Percentiles rank a stretch among this genome's conserved stretches.
Evolutionary conservation across 1,140 invertebrate species (phyloP).

Genomic region (Augochlora pura): DNA sequence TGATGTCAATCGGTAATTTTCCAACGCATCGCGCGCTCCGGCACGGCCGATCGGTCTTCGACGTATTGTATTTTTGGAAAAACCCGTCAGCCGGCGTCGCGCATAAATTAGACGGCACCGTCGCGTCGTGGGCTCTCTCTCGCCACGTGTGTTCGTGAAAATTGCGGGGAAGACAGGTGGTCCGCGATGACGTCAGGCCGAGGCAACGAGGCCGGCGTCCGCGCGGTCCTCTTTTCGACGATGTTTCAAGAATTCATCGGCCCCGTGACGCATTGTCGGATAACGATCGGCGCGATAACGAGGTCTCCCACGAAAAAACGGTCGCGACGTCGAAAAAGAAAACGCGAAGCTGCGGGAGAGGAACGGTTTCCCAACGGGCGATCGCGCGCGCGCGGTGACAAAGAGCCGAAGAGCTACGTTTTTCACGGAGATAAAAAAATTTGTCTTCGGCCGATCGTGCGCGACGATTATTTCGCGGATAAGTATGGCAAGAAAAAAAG

Average conservation of each 20-base stretch:
- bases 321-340: too few species aligned
- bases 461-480: constrained; percentile 4
- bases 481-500: constrained; percentile 8
- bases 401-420: background rate
- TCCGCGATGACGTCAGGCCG: constrained; percentile 53
- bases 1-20: constrained; percentile 41
- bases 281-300: constrained; percentile 28
- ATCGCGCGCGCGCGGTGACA: too few species aligned
- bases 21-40: background rate
- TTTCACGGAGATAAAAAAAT: constrained; percentile 15
- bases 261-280: constrained; percentile 19
- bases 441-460: background rate
- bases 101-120: constrained; percentile 25
- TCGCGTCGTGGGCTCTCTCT: background rate
- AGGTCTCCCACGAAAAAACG: background rate
- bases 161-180: constrained; percentile 42
- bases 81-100: constrained; percentile 13
- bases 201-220: constrained; percentile 1
- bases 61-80: constrained; percentile 48
- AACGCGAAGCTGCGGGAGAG: constrained; percentile 6
- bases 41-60: background rate
- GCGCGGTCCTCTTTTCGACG: constrained; percentile 39
- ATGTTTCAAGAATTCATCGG: constrained; percentile 40
- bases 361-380: background rate
- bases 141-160: constrained; percentile 49